These are phyloP conservation scores for Caenorhabditis angaria DNA, from an alignment of 2,888 invertebrate genomes.

Conservation along the genomic window DNA sequence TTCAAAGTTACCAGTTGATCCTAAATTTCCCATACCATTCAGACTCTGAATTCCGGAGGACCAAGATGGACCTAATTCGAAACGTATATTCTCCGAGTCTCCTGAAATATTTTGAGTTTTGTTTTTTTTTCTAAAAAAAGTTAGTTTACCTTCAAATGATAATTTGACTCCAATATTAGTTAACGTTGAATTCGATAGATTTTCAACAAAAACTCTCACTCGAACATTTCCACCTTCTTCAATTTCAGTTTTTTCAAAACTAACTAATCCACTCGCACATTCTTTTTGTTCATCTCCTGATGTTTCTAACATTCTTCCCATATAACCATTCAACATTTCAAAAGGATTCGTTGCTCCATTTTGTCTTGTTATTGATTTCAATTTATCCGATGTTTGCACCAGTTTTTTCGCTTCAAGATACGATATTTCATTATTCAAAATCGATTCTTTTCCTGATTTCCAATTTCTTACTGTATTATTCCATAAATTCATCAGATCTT, in stretches of 20 bases:
- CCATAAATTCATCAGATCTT: slow-evolving; percentile 32
- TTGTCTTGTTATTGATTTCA: slow-evolving; percentile 55
- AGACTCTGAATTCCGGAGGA: slow-evolving; percentile 31
- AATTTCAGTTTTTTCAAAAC: slow-evolving; percentile 35
- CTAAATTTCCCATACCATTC: slow-evolving; percentile 27
- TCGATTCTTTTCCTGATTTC: slow-evolving; percentile 46
- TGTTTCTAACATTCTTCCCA: slow-evolving; percentile 45
- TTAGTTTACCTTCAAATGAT: slow-evolving; percentile 14
- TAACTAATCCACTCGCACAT: slow-evolving; percentile 41
- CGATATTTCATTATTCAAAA: slow-evolving; percentile 26
- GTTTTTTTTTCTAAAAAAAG: slow-evolving; percentile 7
- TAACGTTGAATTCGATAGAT: slow-evolving; percentile 33
- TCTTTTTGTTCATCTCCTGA: slow-evolving; percentile 28
- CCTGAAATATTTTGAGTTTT: too few species aligned
- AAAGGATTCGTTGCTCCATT: slow-evolving; percentile 56
- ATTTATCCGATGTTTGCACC: slow-evolving; percentile 45
- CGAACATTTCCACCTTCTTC: slow-evolving; percentile 41
- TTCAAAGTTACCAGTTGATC: slow-evolving; percentile 22
- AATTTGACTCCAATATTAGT: slow-evolving; percentile 28
- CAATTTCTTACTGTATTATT: slow-evolving; percentile 50
- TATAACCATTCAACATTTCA: slow-evolving; percentile 52
- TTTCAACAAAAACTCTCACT: slow-evolving; percentile 37
- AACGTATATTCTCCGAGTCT: slow-evolving; percentile 13
- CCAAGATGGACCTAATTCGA: slow-evolving; percentile 32
- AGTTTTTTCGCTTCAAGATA: slow-evolving; percentile 44